Percentiles rank a stretch among this genome's conserved stretches.
Conservation (phyloP, 2,888 invertebrate species). For the Plusia festucae region DNA sequence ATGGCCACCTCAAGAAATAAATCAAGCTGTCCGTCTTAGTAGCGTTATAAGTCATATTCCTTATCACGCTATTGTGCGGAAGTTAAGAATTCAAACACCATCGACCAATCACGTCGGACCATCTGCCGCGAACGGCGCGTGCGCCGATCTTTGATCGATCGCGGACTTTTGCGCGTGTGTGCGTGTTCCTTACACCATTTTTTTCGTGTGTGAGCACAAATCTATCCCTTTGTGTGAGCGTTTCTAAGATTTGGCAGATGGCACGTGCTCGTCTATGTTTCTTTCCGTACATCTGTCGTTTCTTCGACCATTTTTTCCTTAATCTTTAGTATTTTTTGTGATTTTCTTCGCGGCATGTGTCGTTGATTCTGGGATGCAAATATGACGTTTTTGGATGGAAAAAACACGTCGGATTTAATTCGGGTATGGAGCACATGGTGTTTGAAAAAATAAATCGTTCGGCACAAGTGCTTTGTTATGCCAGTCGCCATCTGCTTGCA, state of each 20-base stretch:
- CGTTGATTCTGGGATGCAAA: slow-evolving; percentile 81
- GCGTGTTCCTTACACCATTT: slow-evolving; percentile 67
- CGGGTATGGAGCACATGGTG: slow-evolving; percentile 79
- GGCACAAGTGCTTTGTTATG: slow-evolving; percentile 82
- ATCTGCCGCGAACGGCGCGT: slow-evolving; percentile 83
- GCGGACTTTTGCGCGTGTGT: slow-evolving; percentile 68
- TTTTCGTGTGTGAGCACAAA: slow-evolving; percentile 66
- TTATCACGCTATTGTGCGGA: slow-evolving; percentile 85
- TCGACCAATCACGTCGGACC: slow-evolving; percentile 82
- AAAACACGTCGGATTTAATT: slow-evolving; percentile 74
- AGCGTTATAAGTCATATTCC: slow-evolving; percentile 77
- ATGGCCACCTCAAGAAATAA: slow-evolving; percentile 68
- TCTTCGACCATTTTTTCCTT: slow-evolving; percentile 76
- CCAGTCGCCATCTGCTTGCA: slow-evolving; percentile 79
- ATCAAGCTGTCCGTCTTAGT: slow-evolving; percentile 67
- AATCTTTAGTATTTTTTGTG: slow-evolving; percentile 71
- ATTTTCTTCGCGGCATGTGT: slow-evolving; percentile 75
- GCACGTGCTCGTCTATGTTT: slow-evolving; percentile 84
- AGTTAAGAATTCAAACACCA: slow-evolving; percentile 81
- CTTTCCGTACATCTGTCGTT: slow-evolving; percentile 87
- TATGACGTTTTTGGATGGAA: slow-evolving; percentile 76
- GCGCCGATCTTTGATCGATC: slow-evolving; percentile 84
- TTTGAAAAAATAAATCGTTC: slow-evolving; percentile 82
- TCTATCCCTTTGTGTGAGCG: slow-evolving; percentile 77
- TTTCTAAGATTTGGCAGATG: slow-evolving; percentile 88